A percentile compares a stretch with the other conserved stretches of the same genome.
These are phyloP conservation scores for Octopus bimaculoides DNA, from an alignment of 1,140 invertebrate genomes.

Conservation along the genomic window DNA sequence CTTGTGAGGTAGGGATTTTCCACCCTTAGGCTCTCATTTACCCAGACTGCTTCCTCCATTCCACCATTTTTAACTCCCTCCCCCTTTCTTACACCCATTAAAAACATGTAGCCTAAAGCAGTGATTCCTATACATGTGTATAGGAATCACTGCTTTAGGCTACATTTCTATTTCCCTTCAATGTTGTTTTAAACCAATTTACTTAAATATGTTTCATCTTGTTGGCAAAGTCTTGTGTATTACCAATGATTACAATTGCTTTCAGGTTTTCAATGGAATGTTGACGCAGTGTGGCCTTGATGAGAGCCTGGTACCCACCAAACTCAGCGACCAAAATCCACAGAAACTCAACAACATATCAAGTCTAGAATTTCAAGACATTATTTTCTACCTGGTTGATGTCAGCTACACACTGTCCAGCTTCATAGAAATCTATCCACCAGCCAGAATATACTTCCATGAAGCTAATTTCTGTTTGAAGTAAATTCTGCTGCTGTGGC, in stretches of 20 bases:
- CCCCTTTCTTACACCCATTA: too few relatives aligned
- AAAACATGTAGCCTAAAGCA: too few relatives aligned
- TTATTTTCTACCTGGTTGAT: constrained; percentile 72
- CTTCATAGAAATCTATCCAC: constrained; percentile 67
- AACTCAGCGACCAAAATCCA: constrained; percentile 26
- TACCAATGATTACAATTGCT: neutral
- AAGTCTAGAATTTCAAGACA: constrained; percentile 63
- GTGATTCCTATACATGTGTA: too few relatives aligned
- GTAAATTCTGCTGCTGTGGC: constrained; percentile 19
- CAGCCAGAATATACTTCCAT: constrained; percentile 60
- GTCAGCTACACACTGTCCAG: constrained; percentile 66
- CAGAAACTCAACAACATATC: constrained; percentile 1
- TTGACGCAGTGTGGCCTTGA: constrained; percentile 60
- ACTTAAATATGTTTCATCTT: too few relatives aligned
- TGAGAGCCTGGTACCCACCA: constrained; percentile 37
- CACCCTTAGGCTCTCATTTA: too few relatives aligned
- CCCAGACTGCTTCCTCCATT: too few relatives aligned
- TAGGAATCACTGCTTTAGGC: too few relatives aligned
- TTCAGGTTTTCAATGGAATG: constrained; percentile 56
- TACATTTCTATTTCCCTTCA: too few relatives aligned
- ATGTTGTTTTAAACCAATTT: too few relatives aligned
- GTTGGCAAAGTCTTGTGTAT: too few relatives aligned
- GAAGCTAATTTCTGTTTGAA: constrained; percentile 33
- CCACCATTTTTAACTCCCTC: too few relatives aligned
- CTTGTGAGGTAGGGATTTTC: too few relatives aligned